Evolutionary conservation across 53 echinoderm and acorn worm genomes (phyloP).

Genomic region (Holothuria scabra): DNA sequence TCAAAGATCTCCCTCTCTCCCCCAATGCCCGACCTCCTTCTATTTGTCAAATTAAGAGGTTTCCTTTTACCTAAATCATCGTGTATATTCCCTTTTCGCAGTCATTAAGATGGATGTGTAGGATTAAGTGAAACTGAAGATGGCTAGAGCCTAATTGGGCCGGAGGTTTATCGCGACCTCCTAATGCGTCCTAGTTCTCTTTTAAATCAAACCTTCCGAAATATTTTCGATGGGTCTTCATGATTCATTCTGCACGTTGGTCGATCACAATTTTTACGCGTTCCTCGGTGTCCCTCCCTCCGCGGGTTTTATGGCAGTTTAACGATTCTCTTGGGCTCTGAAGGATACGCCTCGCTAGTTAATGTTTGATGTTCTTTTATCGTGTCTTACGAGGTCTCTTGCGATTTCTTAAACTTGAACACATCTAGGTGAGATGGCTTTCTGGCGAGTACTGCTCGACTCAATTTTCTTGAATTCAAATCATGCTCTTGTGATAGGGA

Average conservation of each 20-base stretch:
- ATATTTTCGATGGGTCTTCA: too few species aligned
- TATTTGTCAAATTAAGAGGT: conserved; percentile 40
- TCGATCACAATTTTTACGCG: too few species aligned
- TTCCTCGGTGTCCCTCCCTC: too few species aligned
- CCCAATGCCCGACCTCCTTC: conserved; percentile 1
- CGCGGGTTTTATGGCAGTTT: too few species aligned
- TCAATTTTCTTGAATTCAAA: too few species aligned
- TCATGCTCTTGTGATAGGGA: too few species aligned
- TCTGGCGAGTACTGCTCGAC: too few species aligned
- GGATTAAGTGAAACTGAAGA: conserved; percentile 32
- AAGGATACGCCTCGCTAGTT: not conserved
- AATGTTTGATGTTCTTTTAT: not conserved
- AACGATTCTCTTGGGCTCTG: conserved; percentile 12
- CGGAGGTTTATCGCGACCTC: conserved; percentile 19
- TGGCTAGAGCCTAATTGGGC: conserved; percentile 31
- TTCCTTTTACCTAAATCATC: conserved; percentile 38
- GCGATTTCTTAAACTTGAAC: too few species aligned
- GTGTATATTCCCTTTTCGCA: conserved; percentile 2
- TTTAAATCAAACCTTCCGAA: not conserved
- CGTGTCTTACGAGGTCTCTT: not conserved
- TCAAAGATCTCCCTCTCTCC: not conserved
- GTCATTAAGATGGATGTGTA: conserved; percentile 16
- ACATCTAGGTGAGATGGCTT: too few species aligned
- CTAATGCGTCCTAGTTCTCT: conserved; percentile 29
- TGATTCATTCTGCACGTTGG: too few species aligned